These are phyloP conservation scores for Noctua janthe DNA, from an alignment of 2,888 invertebrate genomes.

Conservation along the genomic window DNA sequence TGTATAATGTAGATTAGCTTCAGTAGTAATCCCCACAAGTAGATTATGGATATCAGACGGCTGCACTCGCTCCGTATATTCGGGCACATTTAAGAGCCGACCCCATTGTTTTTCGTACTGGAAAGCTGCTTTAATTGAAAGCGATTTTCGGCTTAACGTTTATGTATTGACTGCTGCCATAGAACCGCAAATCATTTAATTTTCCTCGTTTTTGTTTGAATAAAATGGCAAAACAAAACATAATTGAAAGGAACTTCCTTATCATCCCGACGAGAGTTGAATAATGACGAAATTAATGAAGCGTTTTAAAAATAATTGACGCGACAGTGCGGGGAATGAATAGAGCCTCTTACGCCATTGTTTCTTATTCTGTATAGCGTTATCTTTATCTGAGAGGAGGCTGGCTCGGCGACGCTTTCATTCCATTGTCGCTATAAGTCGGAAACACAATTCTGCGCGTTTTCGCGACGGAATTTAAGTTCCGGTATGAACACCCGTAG, in stretches of 20 bases:
- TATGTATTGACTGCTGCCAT: background rate
- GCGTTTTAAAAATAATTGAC: conserved; percentile 50
- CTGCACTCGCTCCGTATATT: conserved; percentile 27
- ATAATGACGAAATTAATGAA: conserved; percentile 50
- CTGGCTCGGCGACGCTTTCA: conserved; percentile 41
- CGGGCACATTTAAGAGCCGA: background rate
- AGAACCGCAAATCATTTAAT: conserved; percentile 1
- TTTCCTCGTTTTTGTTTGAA: background rate
- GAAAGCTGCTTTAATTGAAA: conserved; percentile 23
- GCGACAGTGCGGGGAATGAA: conserved; percentile 38
- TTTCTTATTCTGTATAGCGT: conserved; percentile 53
- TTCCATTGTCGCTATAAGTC: conserved; percentile 63
- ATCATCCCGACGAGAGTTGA: conserved; percentile 14
- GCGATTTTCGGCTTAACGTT: conserved; percentile 1
- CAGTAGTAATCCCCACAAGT: conserved; percentile 2
- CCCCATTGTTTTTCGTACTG: conserved; percentile 17
- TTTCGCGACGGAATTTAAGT: conserved; percentile 36
- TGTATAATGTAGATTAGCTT: conserved; percentile 11
- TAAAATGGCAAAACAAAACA: background rate
- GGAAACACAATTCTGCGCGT: conserved; percentile 47
- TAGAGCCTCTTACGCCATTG: conserved; percentile 53
- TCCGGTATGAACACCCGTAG: conserved; percentile 33
- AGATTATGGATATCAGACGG: conserved; percentile 20
- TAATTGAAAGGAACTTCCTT: conserved; percentile 43
- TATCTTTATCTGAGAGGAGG: conserved; percentile 51